These are phyloP conservation scores for Diceros bicornis DNA, from an alignment of 2,797 vertebrate species.

Conservation along the genomic window DNA sequence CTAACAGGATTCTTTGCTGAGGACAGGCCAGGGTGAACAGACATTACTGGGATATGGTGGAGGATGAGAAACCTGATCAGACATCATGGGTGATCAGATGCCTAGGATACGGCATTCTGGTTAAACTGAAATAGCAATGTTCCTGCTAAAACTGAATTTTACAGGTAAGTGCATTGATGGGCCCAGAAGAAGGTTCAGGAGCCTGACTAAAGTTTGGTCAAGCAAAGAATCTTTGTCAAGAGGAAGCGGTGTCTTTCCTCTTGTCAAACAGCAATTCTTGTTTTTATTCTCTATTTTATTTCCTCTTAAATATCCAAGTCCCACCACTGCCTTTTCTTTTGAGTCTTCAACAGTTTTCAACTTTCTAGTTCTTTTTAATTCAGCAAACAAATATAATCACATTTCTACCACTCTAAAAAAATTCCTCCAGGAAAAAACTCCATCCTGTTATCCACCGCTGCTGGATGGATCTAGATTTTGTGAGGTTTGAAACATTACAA, in stretches of 20 bases:
- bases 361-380: constrained; percentile 7
- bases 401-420: neutral
- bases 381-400: neutral
- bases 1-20: neutral
- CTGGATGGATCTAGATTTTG: neutral
- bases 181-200: neutral
- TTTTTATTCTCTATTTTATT: neutral
- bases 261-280: neutral
- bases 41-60: neutral
- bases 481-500: neutral
- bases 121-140: neutral
- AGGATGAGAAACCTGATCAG: neutral
- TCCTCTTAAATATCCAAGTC: constrained; percentile 13
- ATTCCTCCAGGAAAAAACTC: neutral
- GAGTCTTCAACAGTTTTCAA: neutral
- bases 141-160: neutral
- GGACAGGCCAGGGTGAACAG: neutral
- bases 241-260: neutral
- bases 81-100: neutral
- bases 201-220: neutral
- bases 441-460: neutral
- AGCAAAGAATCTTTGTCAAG: neutral
- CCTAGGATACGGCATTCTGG: neutral
- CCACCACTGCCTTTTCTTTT: neutral
- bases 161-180: neutral